Conservation (phyloP, 2,888 invertebrate genomes). For the Poecilobothrus nobilitatus region DNA sequence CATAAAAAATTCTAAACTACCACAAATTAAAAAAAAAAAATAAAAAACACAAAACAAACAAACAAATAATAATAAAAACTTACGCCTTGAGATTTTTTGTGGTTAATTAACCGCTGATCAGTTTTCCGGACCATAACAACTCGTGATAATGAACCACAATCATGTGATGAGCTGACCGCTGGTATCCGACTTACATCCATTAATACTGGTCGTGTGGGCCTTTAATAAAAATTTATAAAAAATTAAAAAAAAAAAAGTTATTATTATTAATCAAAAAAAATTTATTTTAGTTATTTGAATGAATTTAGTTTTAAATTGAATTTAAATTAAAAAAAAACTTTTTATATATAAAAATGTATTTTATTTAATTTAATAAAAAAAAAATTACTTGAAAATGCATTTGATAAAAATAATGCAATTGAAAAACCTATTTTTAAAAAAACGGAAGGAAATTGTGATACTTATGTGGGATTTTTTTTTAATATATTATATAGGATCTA, state of each 20-base stretch:
- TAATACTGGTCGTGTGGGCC: constrained; percentile 29
- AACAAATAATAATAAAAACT: constrained; percentile 17
- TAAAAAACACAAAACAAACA: no score
- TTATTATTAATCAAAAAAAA: neutral
- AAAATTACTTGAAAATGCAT: no score
- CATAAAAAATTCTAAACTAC: no score
- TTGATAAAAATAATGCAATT: no score
- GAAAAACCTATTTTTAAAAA: no score
- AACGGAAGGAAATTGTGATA: no score
- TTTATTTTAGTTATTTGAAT: no score
- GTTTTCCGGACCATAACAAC: constrained; percentile 62
- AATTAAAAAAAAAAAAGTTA: neutral
- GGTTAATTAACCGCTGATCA: constrained; percentile 57
- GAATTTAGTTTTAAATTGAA: neutral
- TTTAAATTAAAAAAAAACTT: neutral
- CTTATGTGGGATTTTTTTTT: no score
- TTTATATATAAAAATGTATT: no score
- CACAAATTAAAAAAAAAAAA: no score
- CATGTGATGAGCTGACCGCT: constrained; percentile 36
- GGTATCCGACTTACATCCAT: constrained; percentile 31
- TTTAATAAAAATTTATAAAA: constrained; percentile 21
- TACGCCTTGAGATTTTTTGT: constrained; percentile 45
- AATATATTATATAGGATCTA: no score
- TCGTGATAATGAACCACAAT: constrained; percentile 47
- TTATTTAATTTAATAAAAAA: no score